Base-by-base conservation (phyloP, 2,797 vertebrate species). In the Alcedo atthis region DNA sequence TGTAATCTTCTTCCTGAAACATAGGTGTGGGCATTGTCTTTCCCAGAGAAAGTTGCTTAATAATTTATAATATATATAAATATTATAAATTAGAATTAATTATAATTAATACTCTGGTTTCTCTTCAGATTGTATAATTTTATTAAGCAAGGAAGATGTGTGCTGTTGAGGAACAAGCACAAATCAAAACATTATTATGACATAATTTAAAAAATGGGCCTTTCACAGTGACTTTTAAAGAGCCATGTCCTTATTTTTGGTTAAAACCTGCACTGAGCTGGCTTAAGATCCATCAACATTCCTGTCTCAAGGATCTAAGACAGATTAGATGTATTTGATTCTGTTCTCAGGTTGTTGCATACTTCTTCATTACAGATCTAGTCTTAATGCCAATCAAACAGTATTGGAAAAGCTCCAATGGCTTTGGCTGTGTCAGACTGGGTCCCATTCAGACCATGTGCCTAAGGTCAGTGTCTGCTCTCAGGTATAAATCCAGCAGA, bases 401-500 rank as follows among this genome's bases (percentile, higher is more conserved):
- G 16, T 45, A 62, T 33, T 93, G 91, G 89, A 81, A 87, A 87
- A 84, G 3, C 43, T 95, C 87, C 85, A 94, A 92, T 86, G 40
- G 16, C 42, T 93, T 92, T 4, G 8, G 35, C 42, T 79, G 68
- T 74, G 78, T 25, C 62, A 71, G 24, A 64, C 67, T 70, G 53
- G 33, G 57, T 35, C 48, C 62, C 5, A 1, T 63, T 89, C 70
- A 86, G 82, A 85, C 59, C 45, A 37, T 45, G 35, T 59, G 48
- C 53, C 67, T 89, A 84, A 85, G 85, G 85, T 76, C 91, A 86
- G 80, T 67, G 86, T 73, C 89, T 84, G 59, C 53, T 95, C 45
- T 81, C 77, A 79, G 74, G 63, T 89, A 87, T 93, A 92, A 96
- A 96, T 92, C 83, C 53, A 74, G 37, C 6, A 42, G 48, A 67